phyloP scores from a whole-genome alignment of 2,113 vertebrate species.

The Aphyosemion australe region DNA sequence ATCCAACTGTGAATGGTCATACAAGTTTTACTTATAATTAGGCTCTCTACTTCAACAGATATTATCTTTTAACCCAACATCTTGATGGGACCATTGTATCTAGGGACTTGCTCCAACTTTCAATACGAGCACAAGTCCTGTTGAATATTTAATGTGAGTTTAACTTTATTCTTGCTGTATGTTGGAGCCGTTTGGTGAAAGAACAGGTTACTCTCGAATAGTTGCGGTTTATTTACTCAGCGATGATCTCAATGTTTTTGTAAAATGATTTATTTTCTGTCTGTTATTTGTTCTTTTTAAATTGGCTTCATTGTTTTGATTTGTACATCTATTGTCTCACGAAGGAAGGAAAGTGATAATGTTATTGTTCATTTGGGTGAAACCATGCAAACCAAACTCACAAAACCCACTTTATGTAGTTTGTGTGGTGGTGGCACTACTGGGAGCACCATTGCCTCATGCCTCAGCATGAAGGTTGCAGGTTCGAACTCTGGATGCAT shows the following conservation, averaged over 20 bases:
- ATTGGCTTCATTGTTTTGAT: background rate
- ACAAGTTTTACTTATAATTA: slow-evolving; percentile 72
- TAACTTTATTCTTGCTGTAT: background rate
- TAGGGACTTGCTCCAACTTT: slow-evolving; percentile 19
- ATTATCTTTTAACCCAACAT: slow-evolving; percentile 37
- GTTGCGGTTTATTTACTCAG: background rate
- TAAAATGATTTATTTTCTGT: background rate
- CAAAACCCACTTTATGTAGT: too few relatives aligned
- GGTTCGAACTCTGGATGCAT: too few relatives aligned
- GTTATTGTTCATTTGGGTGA: too few relatives aligned
- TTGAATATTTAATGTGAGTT: slow-evolving; percentile 10
- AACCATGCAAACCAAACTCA: too few relatives aligned
- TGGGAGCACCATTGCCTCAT: too few relatives aligned
- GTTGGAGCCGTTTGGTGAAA: too few relatives aligned
- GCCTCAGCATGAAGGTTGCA: too few relatives aligned
- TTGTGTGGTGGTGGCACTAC: too few relatives aligned
- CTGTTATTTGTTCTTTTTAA: background rate
- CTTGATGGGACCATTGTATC: slow-evolving; percentile 32
- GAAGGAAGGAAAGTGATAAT: too few relatives aligned
- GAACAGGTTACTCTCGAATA: background rate
- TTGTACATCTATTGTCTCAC: too few relatives aligned
- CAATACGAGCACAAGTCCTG: background rate
- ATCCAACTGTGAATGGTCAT: slow-evolving; percentile 65
- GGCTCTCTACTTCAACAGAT: slow-evolving; percentile 42
- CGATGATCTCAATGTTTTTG: background rate